A percentile compares a stretch with the other conserved stretches of the same genome.
Evolutionary conservation across 64 coral and sea anemone species (phyloP).

Genomic region (Astreopora myriophthalma): DNA sequence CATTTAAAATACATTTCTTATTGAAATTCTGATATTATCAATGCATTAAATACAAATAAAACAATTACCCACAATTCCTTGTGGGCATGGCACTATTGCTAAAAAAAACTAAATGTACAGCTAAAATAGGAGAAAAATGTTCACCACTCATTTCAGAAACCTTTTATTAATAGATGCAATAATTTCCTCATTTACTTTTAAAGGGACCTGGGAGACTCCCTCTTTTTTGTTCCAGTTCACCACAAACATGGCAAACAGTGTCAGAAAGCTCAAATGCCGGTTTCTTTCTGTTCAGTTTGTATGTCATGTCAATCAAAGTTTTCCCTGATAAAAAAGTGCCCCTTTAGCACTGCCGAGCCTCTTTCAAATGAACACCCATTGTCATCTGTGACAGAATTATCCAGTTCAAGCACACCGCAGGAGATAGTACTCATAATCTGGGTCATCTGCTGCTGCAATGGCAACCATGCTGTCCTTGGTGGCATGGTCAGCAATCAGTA

Average conservation of each 20-base stretch:
- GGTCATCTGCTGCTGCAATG: conserved; percentile 58
- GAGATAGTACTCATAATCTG: conserved; percentile 45
- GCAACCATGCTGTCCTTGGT: conserved; percentile 25
- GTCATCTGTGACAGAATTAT: conserved; percentile 31
- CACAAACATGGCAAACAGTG: conserved; percentile 30
- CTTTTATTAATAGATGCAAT: conserved; percentile 18
- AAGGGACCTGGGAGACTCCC: conserved; percentile 8
- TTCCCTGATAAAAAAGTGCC: conserved; percentile 31
- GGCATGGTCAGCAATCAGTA: conserved; percentile 38
- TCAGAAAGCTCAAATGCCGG: conserved; percentile 31
- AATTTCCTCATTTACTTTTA: conserved; percentile 49
- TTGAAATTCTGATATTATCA: conserved; percentile 7
- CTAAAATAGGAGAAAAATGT: conserved; percentile 41
- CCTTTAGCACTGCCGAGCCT: neutral
- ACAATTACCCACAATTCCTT: conserved; percentile 67
- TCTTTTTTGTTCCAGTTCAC: conserved; percentile 18
- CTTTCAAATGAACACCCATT: conserved; percentile 29
- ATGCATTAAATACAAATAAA: conserved; percentile 18
- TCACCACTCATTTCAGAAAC: conserved; percentile 8
- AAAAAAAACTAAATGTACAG: neutral
- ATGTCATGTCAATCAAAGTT: conserved; percentile 60
- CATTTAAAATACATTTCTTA: conserved; percentile 41
- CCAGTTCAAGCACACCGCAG: neutral
- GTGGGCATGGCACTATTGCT: conserved; percentile 28
- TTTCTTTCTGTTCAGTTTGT: conserved; percentile 57